A percentile compares a stretch with the other conserved stretches of the same genome.
These are phyloP conservation scores for Nycticorax nycticorax DNA, from an alignment of 2,113 vertebrate genomes.

Conservation along the genomic window DNA sequence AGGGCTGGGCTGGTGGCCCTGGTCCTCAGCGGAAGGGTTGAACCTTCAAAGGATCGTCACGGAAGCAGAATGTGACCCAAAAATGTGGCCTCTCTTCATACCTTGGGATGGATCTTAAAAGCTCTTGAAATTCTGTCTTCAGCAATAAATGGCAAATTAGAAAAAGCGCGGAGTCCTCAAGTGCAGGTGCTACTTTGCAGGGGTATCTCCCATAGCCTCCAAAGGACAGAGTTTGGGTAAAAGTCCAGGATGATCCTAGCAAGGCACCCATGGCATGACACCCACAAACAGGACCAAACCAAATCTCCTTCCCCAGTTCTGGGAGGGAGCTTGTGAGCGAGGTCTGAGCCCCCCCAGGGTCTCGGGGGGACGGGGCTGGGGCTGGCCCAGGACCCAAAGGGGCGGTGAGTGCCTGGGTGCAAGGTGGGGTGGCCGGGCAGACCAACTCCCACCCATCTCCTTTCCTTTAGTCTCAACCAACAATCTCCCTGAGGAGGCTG, in stretches of 20 bases:
- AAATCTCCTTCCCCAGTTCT: background rate
- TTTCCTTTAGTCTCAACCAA: background rate
- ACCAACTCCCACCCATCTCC: background rate
- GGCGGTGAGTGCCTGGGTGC: accelerated
- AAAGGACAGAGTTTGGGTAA: background rate
- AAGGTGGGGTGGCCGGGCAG: background rate
- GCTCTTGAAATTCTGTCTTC: background rate
- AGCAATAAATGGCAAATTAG: background rate
- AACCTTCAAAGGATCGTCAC: background rate
- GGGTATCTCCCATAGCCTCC: background rate
- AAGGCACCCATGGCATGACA: background rate
- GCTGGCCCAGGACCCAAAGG: background rate
- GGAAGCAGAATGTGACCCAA: background rate
- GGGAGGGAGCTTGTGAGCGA: background rate
- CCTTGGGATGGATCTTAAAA: background rate
- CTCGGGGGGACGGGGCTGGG: background rate
- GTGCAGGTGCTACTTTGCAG: background rate
- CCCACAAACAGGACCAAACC: background rate
- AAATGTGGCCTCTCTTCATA: background rate
- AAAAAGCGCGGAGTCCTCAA: background rate
- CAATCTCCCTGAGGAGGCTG: background rate
- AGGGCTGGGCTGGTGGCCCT: background rate
- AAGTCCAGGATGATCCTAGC: accelerated
- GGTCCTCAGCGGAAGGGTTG: background rate
- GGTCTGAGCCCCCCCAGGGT: background rate